A percentile compares a stretch with the other conserved stretches of the same genome.
Conservation (phyloP, 2,888 invertebrate genomes). For the Folsomia candida region DNA sequence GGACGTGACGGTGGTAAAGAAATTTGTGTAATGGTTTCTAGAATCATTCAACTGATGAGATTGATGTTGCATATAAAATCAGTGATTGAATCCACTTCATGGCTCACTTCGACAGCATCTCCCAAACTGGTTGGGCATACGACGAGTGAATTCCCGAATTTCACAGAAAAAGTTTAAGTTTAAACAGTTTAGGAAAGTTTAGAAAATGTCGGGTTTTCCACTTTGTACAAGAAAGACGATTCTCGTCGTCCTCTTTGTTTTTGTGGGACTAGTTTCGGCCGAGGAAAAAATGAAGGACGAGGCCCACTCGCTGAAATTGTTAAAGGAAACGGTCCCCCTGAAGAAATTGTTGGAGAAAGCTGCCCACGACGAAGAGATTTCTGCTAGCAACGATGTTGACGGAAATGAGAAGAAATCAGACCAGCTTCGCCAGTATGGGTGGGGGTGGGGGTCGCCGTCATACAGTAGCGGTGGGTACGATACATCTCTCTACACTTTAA, state of each 20-base stretch:
- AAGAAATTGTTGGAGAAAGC: no score
- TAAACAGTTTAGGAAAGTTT: neutral
- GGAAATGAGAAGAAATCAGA: no score
- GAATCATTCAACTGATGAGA: conserved; percentile 28
- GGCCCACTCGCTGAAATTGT: no score
- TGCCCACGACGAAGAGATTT: no score
- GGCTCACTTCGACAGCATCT: neutral
- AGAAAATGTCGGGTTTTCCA: neutral
- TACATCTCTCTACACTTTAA: conserved; percentile 43
- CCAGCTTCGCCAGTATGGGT: conserved; percentile 4
- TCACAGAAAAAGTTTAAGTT: neutral
- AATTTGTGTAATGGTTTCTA: conserved; percentile 24
- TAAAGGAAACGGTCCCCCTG: no score
- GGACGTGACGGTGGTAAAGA: conserved; percentile 17
- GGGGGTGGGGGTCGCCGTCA: neutral
- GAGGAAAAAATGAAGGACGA: no score
- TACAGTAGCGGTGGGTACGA: conserved; percentile 40
- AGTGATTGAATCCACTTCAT: neutral
- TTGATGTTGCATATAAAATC: conserved; percentile 26
- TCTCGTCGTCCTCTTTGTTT: no score
- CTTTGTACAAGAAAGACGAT: neutral
- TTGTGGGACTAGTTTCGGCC: no score
- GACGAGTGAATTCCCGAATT: neutral
- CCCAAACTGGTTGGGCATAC: neutral
- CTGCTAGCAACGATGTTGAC: no score